These are phyloP conservation scores for Brachyopa scutellaris DNA, from an alignment of 2,888 invertebrate species.

Conservation along the genomic window DNA sequence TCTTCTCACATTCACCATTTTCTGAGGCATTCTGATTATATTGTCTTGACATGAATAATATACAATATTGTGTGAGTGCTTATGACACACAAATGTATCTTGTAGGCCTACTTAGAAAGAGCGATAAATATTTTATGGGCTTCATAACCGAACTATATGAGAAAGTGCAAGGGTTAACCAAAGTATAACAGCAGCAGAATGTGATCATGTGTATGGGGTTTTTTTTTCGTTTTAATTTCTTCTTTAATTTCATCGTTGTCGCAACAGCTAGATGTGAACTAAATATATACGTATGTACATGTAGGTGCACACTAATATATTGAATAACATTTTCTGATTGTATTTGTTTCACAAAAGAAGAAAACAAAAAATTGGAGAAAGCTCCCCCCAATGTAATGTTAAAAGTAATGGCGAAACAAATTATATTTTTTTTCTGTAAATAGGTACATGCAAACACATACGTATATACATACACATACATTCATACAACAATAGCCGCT, in stretches of 20 bases:
- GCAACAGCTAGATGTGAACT: conserved; percentile 14
- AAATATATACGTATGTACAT: no score
- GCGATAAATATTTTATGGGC: conserved; percentile 37
- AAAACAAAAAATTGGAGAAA: conserved; percentile 27
- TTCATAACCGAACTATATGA: conserved; percentile 15
- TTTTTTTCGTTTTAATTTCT: conserved; percentile 45
- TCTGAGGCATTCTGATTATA: conserved; percentile 27
- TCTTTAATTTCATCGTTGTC: conserved; percentile 31
- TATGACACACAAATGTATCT: conserved; percentile 47
- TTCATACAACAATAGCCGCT: no score
- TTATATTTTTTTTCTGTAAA: no score
- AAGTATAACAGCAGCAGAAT: conserved; percentile 42
- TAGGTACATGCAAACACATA: no score
- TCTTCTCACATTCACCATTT: conserved; percentile 34
- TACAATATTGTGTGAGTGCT: conserved; percentile 7
- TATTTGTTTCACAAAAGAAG: conserved; percentile 36
- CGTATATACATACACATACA: no score
- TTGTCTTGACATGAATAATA: conserved; percentile 49
- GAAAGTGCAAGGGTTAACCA: conserved; percentile 63
- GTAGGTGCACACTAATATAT: conserved; percentile 12
- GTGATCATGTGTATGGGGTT: conserved; percentile 29
- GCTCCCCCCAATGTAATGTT: conserved; percentile 35
- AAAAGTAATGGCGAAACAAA: no score
- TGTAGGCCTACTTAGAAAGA: conserved; percentile 34
- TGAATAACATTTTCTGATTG: conserved; percentile 1